These are phyloP conservation scores for Microtus richardsoni DNA, from an alignment of 2,113 vertebrate species.

Conservation along the genomic window DNA sequence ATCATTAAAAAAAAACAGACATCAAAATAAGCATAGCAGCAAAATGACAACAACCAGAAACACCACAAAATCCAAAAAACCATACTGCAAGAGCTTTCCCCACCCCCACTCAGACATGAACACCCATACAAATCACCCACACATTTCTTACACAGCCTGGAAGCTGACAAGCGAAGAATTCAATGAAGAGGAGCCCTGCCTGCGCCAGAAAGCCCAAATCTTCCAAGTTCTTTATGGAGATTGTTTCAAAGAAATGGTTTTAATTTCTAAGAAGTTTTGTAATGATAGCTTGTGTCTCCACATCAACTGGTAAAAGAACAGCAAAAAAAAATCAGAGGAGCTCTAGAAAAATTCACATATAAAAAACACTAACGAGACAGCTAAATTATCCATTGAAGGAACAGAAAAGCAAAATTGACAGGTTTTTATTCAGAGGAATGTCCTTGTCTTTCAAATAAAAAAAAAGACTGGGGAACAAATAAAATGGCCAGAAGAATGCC, in stretches of 20 bases:
- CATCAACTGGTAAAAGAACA: constrained; percentile 66
- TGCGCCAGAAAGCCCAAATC: constrained; percentile 2
- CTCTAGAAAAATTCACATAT: constrained; percentile 65
- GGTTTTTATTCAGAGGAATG: constrained; percentile 46
- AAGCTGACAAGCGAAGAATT: constrained; percentile 36
- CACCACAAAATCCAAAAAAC: no score
- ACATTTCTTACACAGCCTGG: background rate
- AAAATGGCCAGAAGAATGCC: background rate
- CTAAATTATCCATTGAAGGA: constrained; percentile 50
- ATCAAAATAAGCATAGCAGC: background rate
- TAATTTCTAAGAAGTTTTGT: constrained; percentile 68
- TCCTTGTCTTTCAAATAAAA: constrained; percentile 48
- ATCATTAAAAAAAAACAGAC: background rate
- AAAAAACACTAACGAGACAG: constrained; percentile 65
- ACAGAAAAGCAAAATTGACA: constrained; percentile 7
- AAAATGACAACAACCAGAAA: background rate
- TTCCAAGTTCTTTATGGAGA: constrained; percentile 52
- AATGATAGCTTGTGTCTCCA: constrained; percentile 45
- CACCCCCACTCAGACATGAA: background rate
- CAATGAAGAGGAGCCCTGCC: background rate
- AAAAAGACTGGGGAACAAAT: constrained; percentile 33
- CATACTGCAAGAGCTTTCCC: background rate
- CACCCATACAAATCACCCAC: background rate
- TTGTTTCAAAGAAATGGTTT: constrained; percentile 50
- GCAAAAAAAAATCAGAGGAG: constrained; percentile 56